Conservation (phyloP, 2,888 invertebrate genomes). For the Philereme transversata region DNA sequence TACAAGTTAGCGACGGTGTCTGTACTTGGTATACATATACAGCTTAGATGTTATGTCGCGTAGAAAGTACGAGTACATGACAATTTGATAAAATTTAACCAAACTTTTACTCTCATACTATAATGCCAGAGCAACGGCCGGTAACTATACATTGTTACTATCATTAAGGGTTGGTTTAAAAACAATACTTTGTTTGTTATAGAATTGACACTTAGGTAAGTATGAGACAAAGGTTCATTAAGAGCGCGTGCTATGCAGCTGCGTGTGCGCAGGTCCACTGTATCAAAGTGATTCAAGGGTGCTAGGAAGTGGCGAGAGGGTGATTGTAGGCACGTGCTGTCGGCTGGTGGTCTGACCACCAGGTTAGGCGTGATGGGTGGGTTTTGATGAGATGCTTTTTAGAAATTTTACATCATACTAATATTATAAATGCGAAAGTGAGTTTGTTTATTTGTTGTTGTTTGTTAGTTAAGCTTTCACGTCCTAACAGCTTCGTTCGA, state of each 20-base stretch:
- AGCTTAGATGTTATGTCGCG: too few relatives aligned
- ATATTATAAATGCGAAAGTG: too few relatives aligned
- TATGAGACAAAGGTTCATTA: conserved; percentile 62
- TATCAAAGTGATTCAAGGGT: conserved; percentile 31
- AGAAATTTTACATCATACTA: too few relatives aligned
- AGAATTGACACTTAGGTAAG: conserved; percentile 45
- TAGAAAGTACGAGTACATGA: too few relatives aligned
- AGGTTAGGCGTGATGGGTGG: conserved; percentile 28
- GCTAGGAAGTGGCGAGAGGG: conserved; percentile 54
- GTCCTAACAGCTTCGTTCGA: too few relatives aligned
- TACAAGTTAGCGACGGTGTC: too few relatives aligned
- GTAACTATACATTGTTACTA: not conserved
- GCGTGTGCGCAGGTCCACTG: conserved; percentile 47
- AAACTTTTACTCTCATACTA: too few relatives aligned
- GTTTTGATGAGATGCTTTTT: not conserved
- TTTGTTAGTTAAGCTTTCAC: too few relatives aligned
- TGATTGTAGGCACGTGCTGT: conserved; percentile 67
- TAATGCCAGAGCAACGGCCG: conserved; percentile 2
- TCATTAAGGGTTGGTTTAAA: conserved; percentile 9
- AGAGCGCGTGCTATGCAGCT: conserved; percentile 76
- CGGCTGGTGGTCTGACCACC: conserved; percentile 48
- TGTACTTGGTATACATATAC: too few relatives aligned
- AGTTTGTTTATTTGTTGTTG: too few relatives aligned
- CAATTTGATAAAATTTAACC: too few relatives aligned
- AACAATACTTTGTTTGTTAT: conserved; percentile 44